Base-by-base conservation (phyloP, 2,888 invertebrate species). In the Eilema griseolum region DNA sequence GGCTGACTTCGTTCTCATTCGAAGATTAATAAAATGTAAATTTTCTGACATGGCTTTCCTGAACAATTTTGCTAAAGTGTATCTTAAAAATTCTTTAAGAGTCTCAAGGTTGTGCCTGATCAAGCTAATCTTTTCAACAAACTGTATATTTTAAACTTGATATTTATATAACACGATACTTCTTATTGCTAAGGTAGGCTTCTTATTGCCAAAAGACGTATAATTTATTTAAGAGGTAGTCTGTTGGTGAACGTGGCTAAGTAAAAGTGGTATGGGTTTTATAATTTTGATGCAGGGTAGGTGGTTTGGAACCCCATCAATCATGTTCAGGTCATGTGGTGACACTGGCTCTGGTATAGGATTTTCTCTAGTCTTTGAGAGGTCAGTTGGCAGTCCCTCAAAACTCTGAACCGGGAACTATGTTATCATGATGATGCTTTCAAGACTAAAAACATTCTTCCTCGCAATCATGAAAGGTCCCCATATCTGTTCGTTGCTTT, bases 1-100 rank as follows among this genome's bases (percentile, higher is more conserved):
- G 80, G 80, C 81, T 78, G 72, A 74, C 76, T 72, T 73, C 75
- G 72, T 75, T 81, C 82, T 84, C 87, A 85, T 86, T 85, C 81
- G 70, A 76, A 86, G 86, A 89, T 88, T 88, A 88, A 89, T 89
- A 88, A 89, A 88, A 89, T 89, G 88, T 85, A 88, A 89, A 89
- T 89, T 83, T 81, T 75, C 74, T 78, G 84, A 85, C 86, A 83
- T 85, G 82, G 75, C 75, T 77, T 84, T 86, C 84, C 80, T 80
- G 82, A 85, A 84, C 83, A 83, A 86, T 84, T 86, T 87, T 69
- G 71, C 74, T 70, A 67, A 79, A 83, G 77, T 74, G 74, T 81
- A 82, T 77, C 77, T 77, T 80, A 74, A 81, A 83, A 80, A 71
- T 75, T 78, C 72, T 75, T 71, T 60, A 63, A 66, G 72, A 73